Base-by-base conservation (phyloP, 1,140 invertebrate genomes). In the Drosophila simulans region DNA sequence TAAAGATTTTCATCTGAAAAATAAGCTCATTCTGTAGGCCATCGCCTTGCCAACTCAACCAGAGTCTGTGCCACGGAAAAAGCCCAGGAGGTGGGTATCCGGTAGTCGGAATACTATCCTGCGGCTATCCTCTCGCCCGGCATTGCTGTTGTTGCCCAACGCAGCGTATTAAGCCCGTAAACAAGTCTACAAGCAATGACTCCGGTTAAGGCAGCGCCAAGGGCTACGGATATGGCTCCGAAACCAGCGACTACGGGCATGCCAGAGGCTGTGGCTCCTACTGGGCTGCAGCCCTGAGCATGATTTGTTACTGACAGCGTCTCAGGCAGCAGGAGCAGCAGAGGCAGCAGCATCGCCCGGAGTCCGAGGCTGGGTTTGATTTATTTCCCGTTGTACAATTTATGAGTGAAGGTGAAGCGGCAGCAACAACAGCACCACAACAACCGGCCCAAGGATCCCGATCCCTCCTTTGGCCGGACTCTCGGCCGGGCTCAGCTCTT, bases 251-350 rank as follows among this genome's bases (percentile, higher is more conserved):
- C 57, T 52, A 35, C 46, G 27, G 46, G 10, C 17, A 4, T 17
- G 27, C 10, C 64, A 42, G 17, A 13, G 35, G 27, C 35, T 57
- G 37, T 56, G 48, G 62, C 77, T 88, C 65, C 78, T 71, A 77
- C 79, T 63, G 83, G 70, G 70, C 72, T 72, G 62, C 66, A 81
- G 79, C 83, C 84, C 77, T 86, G 86, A 82, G 81, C 80, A 90
- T 90, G 86, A 86, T 86, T 85, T 81, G 81, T 90, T 86, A 86
- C 83, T 89, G 89, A 91, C 83, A 91, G 76, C 80, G 70, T 88
- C 83, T 88, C 83, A 79, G 83, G 79, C 80, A 86, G 82, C 78
- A 83, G 40, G 25, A 39, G 40, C 48, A 54, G 31, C 34, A 20
- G 25, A 25, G 35, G 40, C 48, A 54, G 31, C 34, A 20, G 25